A percentile compares a stretch with the other conserved stretches of the same genome.
Evolutionary conservation across 2,113 vertebrate species (phyloP).

Genomic region (Lethenteron reissneri): DNA sequence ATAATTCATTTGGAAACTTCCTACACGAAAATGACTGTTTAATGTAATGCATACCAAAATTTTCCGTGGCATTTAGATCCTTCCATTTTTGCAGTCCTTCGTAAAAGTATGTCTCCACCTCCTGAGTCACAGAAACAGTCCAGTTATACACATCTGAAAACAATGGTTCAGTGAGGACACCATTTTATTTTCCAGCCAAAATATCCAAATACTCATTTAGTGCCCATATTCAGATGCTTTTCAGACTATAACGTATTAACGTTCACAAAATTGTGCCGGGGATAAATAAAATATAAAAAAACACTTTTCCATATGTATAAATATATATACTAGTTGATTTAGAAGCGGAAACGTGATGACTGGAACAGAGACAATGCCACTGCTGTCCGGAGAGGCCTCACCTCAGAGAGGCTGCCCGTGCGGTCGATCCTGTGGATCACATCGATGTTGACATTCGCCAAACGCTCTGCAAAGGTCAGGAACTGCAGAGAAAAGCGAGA

Average conservation of each 20-base stretch:
- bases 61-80: constrained; percentile 65
- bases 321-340: no score
- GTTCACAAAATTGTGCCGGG: no score
- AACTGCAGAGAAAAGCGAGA: constrained; percentile 31
- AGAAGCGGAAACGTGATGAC: no score
- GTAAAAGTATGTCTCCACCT: constrained; percentile 80
- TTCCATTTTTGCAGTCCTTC: constrained; percentile 83
- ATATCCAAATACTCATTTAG: no score
- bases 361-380: no score
- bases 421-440: constrained; percentile 88
- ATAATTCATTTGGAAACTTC: not conserved
- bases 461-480: constrained; percentile 76
- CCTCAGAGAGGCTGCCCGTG: constrained; percentile 58
- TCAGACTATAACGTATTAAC: no score
- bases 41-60: constrained; percentile 48
- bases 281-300: no score
- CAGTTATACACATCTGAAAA: no score
- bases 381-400: constrained; percentile 18
- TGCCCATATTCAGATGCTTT: no score
- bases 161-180: no score
- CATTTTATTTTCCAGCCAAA: no score
- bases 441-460: constrained; percentile 76
- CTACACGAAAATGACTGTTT: not conserved
- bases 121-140: constrained; percentile 21
- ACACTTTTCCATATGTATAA: no score